A percentile compares a stretch with the other conserved stretches of the same genome.
Conservation (phyloP, 2,113 vertebrate genomes). For the Misgurnus mizolepis region DNA sequence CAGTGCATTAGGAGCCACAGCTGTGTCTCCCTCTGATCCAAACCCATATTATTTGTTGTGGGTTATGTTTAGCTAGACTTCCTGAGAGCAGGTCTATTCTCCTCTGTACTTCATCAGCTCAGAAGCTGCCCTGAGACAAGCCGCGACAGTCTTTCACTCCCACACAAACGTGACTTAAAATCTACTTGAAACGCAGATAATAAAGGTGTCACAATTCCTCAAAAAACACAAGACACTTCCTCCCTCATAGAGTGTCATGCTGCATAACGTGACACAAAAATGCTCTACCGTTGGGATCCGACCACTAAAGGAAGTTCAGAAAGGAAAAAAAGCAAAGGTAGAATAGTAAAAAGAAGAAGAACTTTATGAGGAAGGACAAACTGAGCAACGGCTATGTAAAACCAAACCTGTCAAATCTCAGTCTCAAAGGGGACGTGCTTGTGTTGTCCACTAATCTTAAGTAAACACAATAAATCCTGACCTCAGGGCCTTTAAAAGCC, state of each 20-base stretch:
- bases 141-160: constrained; percentile 8
- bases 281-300: background rate
- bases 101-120: background rate
- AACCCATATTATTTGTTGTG: background rate
- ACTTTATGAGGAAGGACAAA: background rate
- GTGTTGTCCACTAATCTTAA: constrained; percentile 15
- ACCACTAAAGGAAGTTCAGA: background rate
- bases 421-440: constrained; percentile 11
- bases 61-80: constrained; percentile 16
- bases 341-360: constrained; percentile 20
- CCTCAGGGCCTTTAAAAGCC: constrained; percentile 11
- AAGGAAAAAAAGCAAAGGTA: background rate
- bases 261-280: background rate
- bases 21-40: background rate
- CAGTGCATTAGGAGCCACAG: background rate
- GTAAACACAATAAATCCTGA: background rate
- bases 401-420: constrained; percentile 12
- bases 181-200: background rate
- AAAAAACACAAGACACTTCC: background rate
- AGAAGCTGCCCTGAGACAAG: constrained; percentile 26
- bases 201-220: background rate
- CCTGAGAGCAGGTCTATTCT: background rate
- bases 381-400: background rate
- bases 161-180: background rate
- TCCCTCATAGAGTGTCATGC: background rate